Evolutionary conservation across 2,888 invertebrate genomes (phyloP), one percentile per base, ranked within the genome.

Genomic region (Coleophora deauratella): DNA sequence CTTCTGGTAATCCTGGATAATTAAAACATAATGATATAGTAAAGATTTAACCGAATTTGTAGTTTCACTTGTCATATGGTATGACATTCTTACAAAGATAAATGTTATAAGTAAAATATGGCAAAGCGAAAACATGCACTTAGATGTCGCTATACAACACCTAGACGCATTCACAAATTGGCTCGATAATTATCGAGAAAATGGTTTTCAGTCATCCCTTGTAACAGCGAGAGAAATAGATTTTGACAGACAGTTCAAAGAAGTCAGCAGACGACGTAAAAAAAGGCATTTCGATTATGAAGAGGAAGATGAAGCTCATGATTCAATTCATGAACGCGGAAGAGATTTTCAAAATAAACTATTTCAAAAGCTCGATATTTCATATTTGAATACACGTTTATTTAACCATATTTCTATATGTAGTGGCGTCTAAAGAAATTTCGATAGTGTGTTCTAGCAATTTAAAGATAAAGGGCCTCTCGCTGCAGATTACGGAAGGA

Each of bases 1-100:
- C 7, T 45, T 44, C 27, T 63, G 41, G 13, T 65, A 69, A 3
- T 68, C 68, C 69, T 70, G 46, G 2, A 50, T 31, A 10, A 1
- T 1, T 9, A 31, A 31, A 31, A 31, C 3, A 21, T 21, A 6
- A 6, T 21, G 6, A 4, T 4, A 21, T 6, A 21, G 21, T 3
- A 3, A 21, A 4, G 6, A 21, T 21, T 3, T 21, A 21, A 21
- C 21, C 21, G 21, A 54, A 38, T 9, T 3, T 10, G 10, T 14
- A 21, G 21, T 21, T 21, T 21, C 21, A 21, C 21, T 21, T 21
- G 21, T 41, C 33, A 39, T 42, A 41, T 42, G 41, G 37, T 42
- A 45, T 42, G 44, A 42, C 32, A 42, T 42, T 42, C 42, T 42
- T 38, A 42, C 35, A 38, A 42, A 42, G 38, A 42, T 42, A 42